Evolutionary conservation across 2,888 invertebrate species (phyloP).

Genomic region (Noctua pronuba): DNA sequence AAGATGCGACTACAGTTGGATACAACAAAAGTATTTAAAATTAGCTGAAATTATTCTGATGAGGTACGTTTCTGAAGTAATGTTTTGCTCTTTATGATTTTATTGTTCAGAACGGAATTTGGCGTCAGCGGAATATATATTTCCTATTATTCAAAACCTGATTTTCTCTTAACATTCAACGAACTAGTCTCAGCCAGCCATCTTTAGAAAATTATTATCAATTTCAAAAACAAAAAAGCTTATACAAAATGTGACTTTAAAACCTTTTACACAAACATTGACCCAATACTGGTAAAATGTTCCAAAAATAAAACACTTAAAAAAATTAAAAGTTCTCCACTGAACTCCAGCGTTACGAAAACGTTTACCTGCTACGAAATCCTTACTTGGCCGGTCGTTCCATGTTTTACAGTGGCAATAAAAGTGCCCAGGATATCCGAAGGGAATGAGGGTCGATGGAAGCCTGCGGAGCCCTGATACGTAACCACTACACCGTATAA

Average conservation of each 20-base stretch:
- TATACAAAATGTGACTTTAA: background rate
- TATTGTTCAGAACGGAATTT: background rate
- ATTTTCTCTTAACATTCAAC: background rate
- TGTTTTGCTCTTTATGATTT: background rate
- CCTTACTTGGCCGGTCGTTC: constrained; percentile 64
- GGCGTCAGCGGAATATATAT: background rate
- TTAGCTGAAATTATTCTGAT: background rate
- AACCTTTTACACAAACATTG: background rate
- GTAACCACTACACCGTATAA: constrained; percentile 71
- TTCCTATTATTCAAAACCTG: background rate
- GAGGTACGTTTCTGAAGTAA: background rate
- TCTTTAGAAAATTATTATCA: background rate
- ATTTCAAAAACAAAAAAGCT: background rate
- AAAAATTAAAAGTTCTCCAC: constrained; percentile 54
- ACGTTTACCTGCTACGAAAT: constrained; percentile 66
- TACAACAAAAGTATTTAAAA: constrained; percentile 23
- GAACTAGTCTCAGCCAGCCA: background rate
- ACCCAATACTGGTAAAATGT: background rate
- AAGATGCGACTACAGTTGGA: constrained; percentile 42
- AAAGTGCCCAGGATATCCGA: constrained; percentile 74
- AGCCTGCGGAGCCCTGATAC: constrained; percentile 75
- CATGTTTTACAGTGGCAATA: constrained; percentile 79
- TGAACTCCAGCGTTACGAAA: constrained; percentile 35
- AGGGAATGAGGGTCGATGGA: constrained; percentile 70
- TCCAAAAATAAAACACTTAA: constrained; percentile 44